Evolutionary conservation across 2,888 invertebrate genomes (phyloP), one percentile per base, ranked within the genome.

Genomic region (Blera fallax): DNA sequence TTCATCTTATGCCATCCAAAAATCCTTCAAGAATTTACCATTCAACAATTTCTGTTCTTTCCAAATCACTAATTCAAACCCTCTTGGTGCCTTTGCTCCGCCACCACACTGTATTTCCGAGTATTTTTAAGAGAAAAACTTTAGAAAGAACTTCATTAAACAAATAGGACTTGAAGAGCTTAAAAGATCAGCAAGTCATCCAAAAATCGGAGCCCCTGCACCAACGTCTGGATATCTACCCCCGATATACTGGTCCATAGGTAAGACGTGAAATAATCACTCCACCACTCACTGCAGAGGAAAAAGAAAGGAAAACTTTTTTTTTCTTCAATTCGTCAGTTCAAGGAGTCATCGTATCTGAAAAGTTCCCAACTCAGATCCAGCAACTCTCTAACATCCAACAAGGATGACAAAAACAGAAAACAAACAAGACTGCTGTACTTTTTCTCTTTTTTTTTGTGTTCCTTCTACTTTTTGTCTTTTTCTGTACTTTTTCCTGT

Each of bases 161-260:
- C 85, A 85, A 85, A 85, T 85, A 77, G 85, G 81, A 58, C 76
- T 81, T 85, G 64, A 85, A 81, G 84, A 85, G 85, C 85, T 85
- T 85, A 85, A 81, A 81, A 85, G 85, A 85, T 85, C 81, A 85
- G 85, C 85, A 76, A 85, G 85, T 85, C 81, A 85, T 81, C 85
- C 77, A 67, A 77, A 84, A 85, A 81, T 85, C 85, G 65, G 67
- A 72, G 62, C 76, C 76, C 72, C 24, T 67, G 52, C 85, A 65
- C 29, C 67, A 65, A 40, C 29, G 65, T 62, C 50, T 64, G 74
- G 69, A 60, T 85, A 76, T 80, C 76, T 69, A 60, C 70, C 81
- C 74, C 16, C 58, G 64, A 76, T 72, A 24, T 74, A 74, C 85
- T 72, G 18, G 32, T 50, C 67, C 77, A 65, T 81, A 85, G 81